Evolutionary conservation across 2,888 invertebrate species (phyloP), one percentile per base, ranked within the genome.

Genomic region (Laothoe populi): DNA sequence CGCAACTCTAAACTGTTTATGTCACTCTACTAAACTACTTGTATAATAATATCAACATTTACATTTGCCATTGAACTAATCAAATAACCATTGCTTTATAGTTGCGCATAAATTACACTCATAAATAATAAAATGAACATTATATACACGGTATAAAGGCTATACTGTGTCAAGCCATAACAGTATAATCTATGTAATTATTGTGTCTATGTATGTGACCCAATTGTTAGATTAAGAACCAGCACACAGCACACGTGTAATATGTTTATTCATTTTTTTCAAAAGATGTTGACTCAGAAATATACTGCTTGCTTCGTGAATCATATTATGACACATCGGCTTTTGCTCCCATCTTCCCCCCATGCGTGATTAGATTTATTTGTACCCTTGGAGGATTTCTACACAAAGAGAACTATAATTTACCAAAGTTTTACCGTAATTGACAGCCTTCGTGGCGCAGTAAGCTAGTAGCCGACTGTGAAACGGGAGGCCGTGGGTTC

Each of bases 61-160:
- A 31, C 49, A 31, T 31, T 53, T 53, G 31, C 49, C 31, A 31
- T 31, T 31, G 49, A 53, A 53, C 49, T 53, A 49, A 26, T 31
- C 8, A 16, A 49, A 31, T 31, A 11, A 19, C 49, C 10, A 35
- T 35, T 10, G 19, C 49, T 16, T 31, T 53, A 19, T 19, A n/a
- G n/a, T 48, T n/a, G n/a, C 2, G 26, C n/a, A 26, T 48, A 53
- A 31, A 31, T 53, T 53, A 10, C 4, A 1, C 8, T 19, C 19
- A 16, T 31, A n/a, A 53, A 53, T 53, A 10, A 0, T 19, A 53
- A 53, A 11, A 53, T 19, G 11, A 31, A 19, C 31, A 31, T 1
- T 53, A 16, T 31, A n/a, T 4, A 19, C n/a, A 23, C 23, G 7
- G 3, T 0, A 11, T 13, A 23, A 48, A 48, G 24, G 13, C 1